phyloP scores from a whole-genome alignment of 2,888 invertebrate genomes.

The Dynastes hyllus region DNA sequence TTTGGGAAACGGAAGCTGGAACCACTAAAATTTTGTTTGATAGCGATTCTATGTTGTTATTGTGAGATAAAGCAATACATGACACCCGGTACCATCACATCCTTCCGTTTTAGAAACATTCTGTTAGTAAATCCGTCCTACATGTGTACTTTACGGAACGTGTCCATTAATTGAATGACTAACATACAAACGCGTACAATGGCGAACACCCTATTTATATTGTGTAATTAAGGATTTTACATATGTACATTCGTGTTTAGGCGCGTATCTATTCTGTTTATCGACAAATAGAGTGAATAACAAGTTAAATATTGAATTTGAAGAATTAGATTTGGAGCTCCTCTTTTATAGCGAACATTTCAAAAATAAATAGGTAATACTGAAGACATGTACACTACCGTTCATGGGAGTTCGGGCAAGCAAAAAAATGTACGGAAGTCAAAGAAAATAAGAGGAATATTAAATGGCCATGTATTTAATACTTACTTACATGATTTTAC shows the following conservation, averaged over 20 bases:
- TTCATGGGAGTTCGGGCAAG: no score
- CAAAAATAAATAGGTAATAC: not conserved
- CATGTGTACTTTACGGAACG: not conserved
- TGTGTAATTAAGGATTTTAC: not conserved
- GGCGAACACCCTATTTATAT: constrained; percentile 6
- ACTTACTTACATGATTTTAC: no score
- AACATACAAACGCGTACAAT: not conserved
- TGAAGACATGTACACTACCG: not conserved
- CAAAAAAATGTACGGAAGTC: no score
- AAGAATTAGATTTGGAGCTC: constrained; percentile 21
- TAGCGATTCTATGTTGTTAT: no score
- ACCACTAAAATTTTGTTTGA: no score
- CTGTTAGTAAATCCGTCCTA: not conserved
- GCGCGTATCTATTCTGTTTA: constrained; percentile 1
- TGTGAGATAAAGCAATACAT: no score
- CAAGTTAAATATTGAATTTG: constrained; percentile 18
- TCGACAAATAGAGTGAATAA: not conserved
- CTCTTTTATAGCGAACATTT: not conserved
- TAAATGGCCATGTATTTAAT: no score
- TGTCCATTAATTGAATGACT: constrained; percentile 5
- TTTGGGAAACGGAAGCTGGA: no score
- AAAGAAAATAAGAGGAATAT: no score
- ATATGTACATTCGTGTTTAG: not conserved
- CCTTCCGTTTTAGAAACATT: not conserved
- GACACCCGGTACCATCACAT: no score